Evolutionary conservation across 2,113 vertebrate species (phyloP).

Genomic region (Cyanoliseus patagonus): DNA sequence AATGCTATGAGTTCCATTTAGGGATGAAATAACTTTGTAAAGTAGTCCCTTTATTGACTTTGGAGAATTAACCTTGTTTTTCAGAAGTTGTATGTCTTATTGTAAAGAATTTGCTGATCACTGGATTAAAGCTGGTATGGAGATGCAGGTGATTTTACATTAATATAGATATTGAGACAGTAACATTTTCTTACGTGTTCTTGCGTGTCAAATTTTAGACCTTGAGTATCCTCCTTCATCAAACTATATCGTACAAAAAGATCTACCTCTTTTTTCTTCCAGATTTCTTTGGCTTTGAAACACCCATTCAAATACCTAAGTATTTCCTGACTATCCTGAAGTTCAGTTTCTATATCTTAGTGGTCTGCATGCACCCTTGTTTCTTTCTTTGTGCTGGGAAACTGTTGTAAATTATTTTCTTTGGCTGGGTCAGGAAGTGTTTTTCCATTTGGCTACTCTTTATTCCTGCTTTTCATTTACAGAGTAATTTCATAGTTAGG

Average conservation of each 20-base stretch:
- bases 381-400: constrained; percentile 2
- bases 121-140: neutral
- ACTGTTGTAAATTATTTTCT: constrained; percentile 33
- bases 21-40: neutral
- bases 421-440: constrained; percentile 55
- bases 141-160: neutral
- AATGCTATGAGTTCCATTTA: neutral
- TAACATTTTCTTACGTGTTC: neutral
- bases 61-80: neutral
- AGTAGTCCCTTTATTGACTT: neutral
- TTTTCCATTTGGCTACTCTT: constrained; percentile 64
- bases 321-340: neutral
- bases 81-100: neutral
- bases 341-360: neutral
- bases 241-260: neutral
- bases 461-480: constrained; percentile 67
- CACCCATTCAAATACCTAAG: neutral
- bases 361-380: neutral
- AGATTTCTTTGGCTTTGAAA: neutral
- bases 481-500: constrained; percentile 52
- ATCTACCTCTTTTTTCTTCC: neutral
- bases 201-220: neutral
- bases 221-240: neutral
- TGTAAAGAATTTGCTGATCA: neutral
- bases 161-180: neutral